Evolutionary conservation across 2,113 vertebrate genomes (phyloP).

Genomic region (Dermatemys mawii): DNA sequence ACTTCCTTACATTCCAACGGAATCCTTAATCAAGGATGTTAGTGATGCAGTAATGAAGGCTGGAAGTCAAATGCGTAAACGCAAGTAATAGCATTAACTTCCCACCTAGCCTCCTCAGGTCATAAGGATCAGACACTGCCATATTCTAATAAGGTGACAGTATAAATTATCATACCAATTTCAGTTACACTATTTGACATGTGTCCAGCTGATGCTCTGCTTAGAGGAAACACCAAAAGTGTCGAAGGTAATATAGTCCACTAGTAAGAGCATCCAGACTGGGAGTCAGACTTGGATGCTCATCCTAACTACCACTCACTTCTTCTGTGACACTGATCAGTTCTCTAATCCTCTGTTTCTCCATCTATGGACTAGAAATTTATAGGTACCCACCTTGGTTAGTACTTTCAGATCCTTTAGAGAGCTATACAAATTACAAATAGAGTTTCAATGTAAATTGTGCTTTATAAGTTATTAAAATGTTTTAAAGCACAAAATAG

Average conservation of each 20-base stretch:
- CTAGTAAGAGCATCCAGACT: not conserved
- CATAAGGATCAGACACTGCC: not conserved
- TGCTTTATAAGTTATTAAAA: not conserved
- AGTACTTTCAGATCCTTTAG: not conserved
- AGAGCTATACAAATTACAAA: not conserved
- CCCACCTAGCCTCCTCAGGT: not conserved
- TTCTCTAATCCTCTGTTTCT: not conserved
- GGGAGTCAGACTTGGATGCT: not conserved
- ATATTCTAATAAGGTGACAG: not conserved
- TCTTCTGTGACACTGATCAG: not conserved
- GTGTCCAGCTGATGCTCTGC: not conserved
- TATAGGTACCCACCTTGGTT: not conserved
- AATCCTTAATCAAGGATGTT: not conserved
- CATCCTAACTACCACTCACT: not conserved
- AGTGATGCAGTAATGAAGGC: not conserved
- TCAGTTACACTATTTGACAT: not conserved
- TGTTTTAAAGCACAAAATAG: not conserved
- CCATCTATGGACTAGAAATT: not conserved
- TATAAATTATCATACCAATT: not conserved
- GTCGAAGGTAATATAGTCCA: not conserved
- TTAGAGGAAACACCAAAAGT: not conserved
- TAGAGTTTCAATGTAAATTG: not conserved
- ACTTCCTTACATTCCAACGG: not conserved
- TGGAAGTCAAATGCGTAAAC: not conserved
- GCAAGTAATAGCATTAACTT: not conserved